These are phyloP conservation scores for Batillaria attramentaria DNA, from an alignment of 1,140 invertebrate species.

Conservation along the genomic window DNA sequence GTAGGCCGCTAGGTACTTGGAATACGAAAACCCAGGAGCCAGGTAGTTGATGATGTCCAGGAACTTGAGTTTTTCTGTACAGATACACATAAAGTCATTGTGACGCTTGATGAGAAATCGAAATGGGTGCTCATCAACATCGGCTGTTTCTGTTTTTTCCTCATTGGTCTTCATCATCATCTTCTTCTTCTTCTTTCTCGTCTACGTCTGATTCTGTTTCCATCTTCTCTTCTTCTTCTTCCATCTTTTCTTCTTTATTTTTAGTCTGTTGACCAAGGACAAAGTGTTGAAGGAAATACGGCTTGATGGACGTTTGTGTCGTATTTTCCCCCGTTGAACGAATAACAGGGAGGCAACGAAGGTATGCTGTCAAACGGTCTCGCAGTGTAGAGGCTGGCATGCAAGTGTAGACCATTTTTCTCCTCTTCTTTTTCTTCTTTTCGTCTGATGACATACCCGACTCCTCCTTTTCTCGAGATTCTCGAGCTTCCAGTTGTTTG, in stretches of 20 bases:
- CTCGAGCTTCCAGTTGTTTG: background rate
- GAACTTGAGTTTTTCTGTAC: constrained; percentile 37
- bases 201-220: too few species aligned
- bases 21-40: constrained; percentile 41
- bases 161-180: too few species aligned
- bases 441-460: too few species aligned
- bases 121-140: too few species aligned
- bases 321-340: constrained; percentile 38
- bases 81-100: constrained; percentile 39
- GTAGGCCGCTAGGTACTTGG: constrained; percentile 45
- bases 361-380: constrained; percentile 21
- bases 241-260: background rate
- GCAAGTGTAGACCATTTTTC: background rate
- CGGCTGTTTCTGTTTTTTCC: too few species aligned
- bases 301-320: constrained; percentile 40
- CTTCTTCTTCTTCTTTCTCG: too few species aligned
- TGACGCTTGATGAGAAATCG: constrained; percentile 34
- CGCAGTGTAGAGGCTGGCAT: background rate
- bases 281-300: constrained; percentile 21
- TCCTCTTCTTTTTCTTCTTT: background rate
- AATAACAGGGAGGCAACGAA: constrained; percentile 18
- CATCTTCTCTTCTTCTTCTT: background rate
- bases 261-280: background rate
- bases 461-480: too few species aligned
- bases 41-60: constrained; percentile 44